Base-by-base conservation (phyloP, 2,888 invertebrate species). In the Liopterus haemorrhoidalis region DNA sequence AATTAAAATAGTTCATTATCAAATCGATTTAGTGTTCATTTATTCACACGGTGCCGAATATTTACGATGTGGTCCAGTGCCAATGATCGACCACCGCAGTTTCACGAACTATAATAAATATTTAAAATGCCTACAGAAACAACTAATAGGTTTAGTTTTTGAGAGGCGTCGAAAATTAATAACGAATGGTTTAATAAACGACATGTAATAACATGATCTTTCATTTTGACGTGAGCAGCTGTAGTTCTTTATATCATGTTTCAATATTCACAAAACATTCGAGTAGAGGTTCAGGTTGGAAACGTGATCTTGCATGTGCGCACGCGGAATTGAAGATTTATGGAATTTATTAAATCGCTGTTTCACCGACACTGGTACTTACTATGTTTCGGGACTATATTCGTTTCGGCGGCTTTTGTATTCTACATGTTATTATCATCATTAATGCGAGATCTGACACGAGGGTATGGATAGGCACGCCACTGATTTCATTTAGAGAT, bases 131-230 rank as follows among this genome's bases (percentile, higher is more conserved):
- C 55, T 51, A 49, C 49, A 55, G 56, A 49, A 51, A 55, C 49
- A 48, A 45, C 53, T 56, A 51, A 56, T 56, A 51, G 56, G 49
- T 49, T 49, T 36, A 46, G 36, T 41, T 49, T 50, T 47, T 52
- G 55, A 52, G 51, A 52, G 53, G 55, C 55, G 55, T 56, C 54
- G 53, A 54, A 56, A 57, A 56, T 55, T 54, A 51, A 52, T 55
- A 55, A 56, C 55, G 52, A 53, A 57, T 54, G 54, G 54, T 54
- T 56, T 52, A 54, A 57, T 56, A 57, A 57, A 55, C 51, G 55
- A 54, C 54, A 48, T 44, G 42, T 56, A 57, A 57, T 57, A 55
- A 54, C 54, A 48, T 48, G 52, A 54, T 52, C 46, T 51, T 48
- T 55, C 49, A 35, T 42, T 35, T 33, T 14, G 25, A 25, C 35